A percentile compares a stretch with the other conserved stretches of the same genome.
Conservation (phyloP, 2,113 vertebrate species). For the Myiagra hebetior region DNA sequence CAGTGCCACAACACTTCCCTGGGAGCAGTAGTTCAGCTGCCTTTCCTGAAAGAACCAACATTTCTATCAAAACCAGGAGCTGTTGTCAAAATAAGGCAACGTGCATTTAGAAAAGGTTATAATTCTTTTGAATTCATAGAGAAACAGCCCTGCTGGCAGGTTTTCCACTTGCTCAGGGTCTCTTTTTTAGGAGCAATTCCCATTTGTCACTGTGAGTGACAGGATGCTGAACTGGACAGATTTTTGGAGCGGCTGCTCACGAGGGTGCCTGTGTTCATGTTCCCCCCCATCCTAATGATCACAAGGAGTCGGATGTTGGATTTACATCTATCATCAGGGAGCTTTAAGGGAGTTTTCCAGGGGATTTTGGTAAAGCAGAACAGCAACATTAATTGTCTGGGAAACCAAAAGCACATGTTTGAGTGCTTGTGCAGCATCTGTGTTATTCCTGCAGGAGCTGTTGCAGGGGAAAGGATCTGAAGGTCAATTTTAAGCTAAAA, state of each 20-base stretch:
- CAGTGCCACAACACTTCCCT: background rate
- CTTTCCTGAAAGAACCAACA: background rate
- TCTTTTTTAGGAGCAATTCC: background rate
- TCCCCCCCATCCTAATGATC: background rate
- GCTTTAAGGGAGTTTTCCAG: background rate
- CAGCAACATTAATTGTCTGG: background rate
- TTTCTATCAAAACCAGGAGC: background rate
- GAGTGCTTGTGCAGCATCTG: background rate
- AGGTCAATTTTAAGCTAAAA: background rate
- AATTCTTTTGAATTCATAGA: rapidly evolving
- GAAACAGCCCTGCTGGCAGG: background rate
- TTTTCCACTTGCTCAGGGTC: background rate
- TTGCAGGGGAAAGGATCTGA: background rate
- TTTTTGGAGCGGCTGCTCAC: background rate
- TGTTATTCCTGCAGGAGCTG: background rate
- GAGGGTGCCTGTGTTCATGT: background rate
- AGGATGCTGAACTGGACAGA: background rate
- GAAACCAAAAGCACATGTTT: background rate
- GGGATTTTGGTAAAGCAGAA: background rate
- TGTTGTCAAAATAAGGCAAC: background rate
- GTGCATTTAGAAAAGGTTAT: background rate
- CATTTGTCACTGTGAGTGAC: background rate
- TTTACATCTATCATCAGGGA: background rate
- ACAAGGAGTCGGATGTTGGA: background rate
- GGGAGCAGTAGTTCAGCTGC: background rate